Conservation (phyloP, 2,113 vertebrate species). For the Syngnathus scovelli region DNA sequence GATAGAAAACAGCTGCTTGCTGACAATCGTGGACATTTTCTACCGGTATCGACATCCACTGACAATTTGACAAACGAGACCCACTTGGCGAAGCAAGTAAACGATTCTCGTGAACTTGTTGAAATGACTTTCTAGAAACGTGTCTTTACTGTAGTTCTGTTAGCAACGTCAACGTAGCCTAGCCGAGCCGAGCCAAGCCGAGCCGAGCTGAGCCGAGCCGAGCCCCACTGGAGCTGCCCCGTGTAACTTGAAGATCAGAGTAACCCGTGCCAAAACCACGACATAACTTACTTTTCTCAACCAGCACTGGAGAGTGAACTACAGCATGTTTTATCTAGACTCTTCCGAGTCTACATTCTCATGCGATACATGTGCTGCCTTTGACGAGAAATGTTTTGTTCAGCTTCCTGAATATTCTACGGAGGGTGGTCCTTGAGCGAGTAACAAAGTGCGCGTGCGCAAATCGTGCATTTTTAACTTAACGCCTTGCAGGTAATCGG, state of each 20-base stretch:
- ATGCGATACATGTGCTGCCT: conserved; percentile 25
- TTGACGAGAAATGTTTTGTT: conserved; percentile 58
- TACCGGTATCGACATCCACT: neutral
- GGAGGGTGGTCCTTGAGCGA: conserved; percentile 53
- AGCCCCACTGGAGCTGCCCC: conserved; percentile 18
- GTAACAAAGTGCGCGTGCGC: conserved; percentile 45
- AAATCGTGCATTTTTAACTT: fast-evolving
- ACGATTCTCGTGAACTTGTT: neutral
- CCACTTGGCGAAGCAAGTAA: neutral
- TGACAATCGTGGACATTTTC: neutral
- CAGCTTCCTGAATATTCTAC: conserved; percentile 61
- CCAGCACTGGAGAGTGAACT: conserved; percentile 18
- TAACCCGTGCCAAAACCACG: neutral
- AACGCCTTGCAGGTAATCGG: too few relatives aligned
- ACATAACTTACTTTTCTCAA: conserved; percentile 51
- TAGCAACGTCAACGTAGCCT: conserved; percentile 30
- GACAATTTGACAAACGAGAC: neutral
- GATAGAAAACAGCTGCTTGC: neutral
- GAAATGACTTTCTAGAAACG: neutral
- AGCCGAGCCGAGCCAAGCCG: conserved; percentile 18
- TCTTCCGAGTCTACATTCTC: conserved; percentile 48
- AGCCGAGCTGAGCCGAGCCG: conserved; percentile 10
- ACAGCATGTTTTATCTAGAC: conserved; percentile 25
- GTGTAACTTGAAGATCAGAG: neutral
- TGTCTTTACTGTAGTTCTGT: conserved; percentile 14